phyloP scores from a whole-genome alignment of 2,797 vertebrate species.

The Heteromormyrus szaboi region DNA sequence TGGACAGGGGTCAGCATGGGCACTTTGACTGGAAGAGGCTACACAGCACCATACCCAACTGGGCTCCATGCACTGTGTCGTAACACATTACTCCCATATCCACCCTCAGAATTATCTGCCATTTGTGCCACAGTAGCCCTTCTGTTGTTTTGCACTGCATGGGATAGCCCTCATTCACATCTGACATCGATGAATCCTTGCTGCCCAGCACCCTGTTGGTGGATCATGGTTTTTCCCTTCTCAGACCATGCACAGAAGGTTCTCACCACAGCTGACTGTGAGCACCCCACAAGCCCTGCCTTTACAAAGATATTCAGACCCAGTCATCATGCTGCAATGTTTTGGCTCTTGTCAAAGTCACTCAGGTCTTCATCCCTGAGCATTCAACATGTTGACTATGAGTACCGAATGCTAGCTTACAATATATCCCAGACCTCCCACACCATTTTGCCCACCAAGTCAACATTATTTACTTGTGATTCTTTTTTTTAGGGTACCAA shows the following conservation, averaged over 20 bases:
- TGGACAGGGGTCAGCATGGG: background rate
- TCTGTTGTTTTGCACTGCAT: background rate
- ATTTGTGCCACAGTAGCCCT: background rate
- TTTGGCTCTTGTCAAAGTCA: background rate
- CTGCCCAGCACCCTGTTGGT: background rate
- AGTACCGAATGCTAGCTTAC: background rate
- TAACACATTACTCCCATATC: background rate
- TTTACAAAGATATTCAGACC: background rate
- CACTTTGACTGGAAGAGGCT: background rate
- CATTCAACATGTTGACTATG: background rate
- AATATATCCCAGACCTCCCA: background rate
- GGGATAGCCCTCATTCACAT: background rate
- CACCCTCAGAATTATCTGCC: background rate
- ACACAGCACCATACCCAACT: background rate
- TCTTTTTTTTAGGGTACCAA: background rate
- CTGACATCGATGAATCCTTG: background rate
- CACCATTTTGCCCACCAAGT: background rate
- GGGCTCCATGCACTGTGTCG: background rate
- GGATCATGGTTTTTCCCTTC: background rate
- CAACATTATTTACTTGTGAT: background rate
- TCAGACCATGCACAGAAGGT: background rate
- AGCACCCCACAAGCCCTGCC: background rate
- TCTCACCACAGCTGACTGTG: background rate
- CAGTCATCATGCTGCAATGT: background rate
- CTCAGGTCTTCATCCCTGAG: background rate